Evolutionary conservation across 2,797 vertebrate species (phyloP), one percentile per base, ranked within the genome.

Genomic region (Pampus argenteus): DNA sequence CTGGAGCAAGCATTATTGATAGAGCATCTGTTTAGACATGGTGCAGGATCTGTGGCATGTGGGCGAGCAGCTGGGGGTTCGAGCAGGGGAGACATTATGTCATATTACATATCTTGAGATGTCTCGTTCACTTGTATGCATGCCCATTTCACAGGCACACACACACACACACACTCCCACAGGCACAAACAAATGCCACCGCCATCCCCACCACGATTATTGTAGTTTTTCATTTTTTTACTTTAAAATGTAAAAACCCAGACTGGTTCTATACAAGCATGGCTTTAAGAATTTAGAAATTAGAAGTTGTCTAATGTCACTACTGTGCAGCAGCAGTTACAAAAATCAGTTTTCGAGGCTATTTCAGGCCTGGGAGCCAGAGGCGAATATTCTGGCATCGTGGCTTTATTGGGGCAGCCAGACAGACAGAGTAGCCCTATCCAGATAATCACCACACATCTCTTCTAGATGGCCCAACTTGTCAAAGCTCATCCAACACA

Each of bases 1-100:
- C 81, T 81, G 85, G 88, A 88, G 88, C 88, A 88, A 86, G 89
- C 88, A 87, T 91, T 90, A 91, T 92, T 90, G 91, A 91, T 90
- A 85, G 90, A 92, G 89, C 92, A 91, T 93, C 91, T 92, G 91
- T 89, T 88, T 87, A 88, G 88, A 91, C 88, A 86, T 88, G 89
- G 86, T 90, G 85, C 82, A 86, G 85, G 88, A 92, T 92, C 87
- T 86, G 90, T 82, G 89, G 86, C 92, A 90, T 91, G 91, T 90
- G 91, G 90, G 86, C 79, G 84, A 92, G 89, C 91, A 92, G 90
- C 92, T 93, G 92, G 90, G 88, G 86, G 90, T 88, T 90, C 67
- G 79, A 85, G 82, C 86, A 88, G 79, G 88, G 89, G 90, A 86
- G 88, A 90, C 90, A 89, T 91, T 90, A 91, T 89, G 90, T 91